Evolutionary conservation across 2,888 invertebrate species (phyloP).

Genomic region (Microctonus hyperodae): DNA sequence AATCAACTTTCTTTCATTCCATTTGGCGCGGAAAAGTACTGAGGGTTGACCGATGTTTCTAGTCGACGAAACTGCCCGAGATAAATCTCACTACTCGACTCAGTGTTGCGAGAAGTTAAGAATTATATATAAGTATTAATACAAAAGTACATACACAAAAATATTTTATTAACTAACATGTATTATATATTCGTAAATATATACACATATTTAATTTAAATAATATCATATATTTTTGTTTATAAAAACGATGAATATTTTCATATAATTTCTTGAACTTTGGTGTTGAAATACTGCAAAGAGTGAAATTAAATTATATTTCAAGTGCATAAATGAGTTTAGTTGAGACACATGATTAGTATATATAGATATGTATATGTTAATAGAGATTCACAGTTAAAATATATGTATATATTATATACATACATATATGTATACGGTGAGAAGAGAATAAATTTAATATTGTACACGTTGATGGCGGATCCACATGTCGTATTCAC

Average conservation of each 20-base stretch:
- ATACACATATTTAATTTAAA: neutral
- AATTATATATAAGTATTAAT: conserved; percentile 9
- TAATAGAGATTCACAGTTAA: conserved; percentile 26
- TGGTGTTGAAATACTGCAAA: neutral
- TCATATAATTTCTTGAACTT: neutral
- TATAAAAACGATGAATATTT: no score
- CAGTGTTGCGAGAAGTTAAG: neutral
- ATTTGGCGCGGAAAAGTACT: neutral
- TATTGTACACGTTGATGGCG: conserved; percentile 55
- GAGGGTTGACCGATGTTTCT: conserved; percentile 14
- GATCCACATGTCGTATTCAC: conserved; percentile 53
- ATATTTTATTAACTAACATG: conserved; percentile 1
- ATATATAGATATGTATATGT: no score
- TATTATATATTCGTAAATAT: neutral
- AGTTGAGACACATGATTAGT: neutral
- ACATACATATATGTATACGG: conserved; percentile 40
- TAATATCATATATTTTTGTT: neutral
- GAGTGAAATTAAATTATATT: neutral
- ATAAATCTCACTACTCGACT: conserved; percentile 19
- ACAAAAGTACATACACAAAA: no score
- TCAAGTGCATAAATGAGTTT: neutral
- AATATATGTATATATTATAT: conserved; percentile 29
- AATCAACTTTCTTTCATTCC: conserved; percentile 18
- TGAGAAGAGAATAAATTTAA: conserved; percentile 57
- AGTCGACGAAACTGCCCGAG: neutral